Percentiles rank a stretch among this genome's conserved stretches.
Evolutionary conservation across 2,888 invertebrate genomes (phyloP).

Genomic region (Nephrotoma flavescens): DNA sequence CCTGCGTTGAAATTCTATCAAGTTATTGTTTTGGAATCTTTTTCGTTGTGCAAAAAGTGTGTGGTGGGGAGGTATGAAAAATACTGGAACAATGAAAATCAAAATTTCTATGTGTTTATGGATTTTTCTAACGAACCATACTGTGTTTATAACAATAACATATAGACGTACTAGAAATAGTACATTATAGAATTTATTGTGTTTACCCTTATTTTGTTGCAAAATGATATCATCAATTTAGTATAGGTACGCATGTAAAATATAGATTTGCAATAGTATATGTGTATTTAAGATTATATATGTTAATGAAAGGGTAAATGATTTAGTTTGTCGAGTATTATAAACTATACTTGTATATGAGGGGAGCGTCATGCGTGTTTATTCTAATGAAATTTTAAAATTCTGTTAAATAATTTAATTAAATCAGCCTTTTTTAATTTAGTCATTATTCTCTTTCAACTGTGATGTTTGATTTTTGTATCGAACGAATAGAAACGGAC

Average conservation of each 20-base stretch:
- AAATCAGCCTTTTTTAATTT: too few species aligned
- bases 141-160: too few species aligned
- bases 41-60: neutral
- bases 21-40: neutral
- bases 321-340: too few species aligned
- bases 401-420: too few species aligned
- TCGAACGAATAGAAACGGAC: too few species aligned
- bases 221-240: neutral
- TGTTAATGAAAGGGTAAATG: neutral
- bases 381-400: too few species aligned
- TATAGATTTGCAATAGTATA: neutral
- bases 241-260: neutral
- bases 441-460: too few species aligned
- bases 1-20: neutral
- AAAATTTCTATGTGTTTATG: neutral
- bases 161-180: neutral
- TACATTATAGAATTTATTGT: neutral
- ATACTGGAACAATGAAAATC: neutral
- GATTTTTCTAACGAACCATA: neutral
- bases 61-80: neutral
- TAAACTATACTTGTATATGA: too few species aligned
- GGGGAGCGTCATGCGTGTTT: too few species aligned
- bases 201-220: neutral
- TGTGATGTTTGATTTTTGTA: too few species aligned
- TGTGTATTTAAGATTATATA: neutral